These are phyloP conservation scores for Brachyhypopomus occidentalis DNA, from an alignment of 2,113 vertebrate genomes.

Conservation along the genomic window DNA sequence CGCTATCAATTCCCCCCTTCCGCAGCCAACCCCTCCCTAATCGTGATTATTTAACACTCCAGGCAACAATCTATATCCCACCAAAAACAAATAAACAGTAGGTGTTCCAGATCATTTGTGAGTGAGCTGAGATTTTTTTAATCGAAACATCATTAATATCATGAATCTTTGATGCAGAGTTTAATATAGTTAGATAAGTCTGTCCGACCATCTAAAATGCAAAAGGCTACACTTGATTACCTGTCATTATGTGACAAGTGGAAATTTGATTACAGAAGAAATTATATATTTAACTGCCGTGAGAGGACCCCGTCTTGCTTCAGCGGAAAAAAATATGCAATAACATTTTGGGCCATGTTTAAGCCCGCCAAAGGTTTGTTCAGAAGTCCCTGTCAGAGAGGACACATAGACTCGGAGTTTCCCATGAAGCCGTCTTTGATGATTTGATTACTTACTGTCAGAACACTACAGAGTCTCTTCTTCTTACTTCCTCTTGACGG, in stretches of 20 bases:
- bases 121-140: slow-evolving; percentile 75
- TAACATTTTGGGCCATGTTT: slow-evolving; percentile 49
- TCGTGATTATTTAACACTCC: slow-evolving; percentile 83
- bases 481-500: neutral
- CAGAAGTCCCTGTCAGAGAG: slow-evolving; percentile 36
- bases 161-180: slow-evolving; percentile 77
- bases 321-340: slow-evolving; percentile 40
- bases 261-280: slow-evolving; percentile 78
- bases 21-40: slow-evolving; percentile 53
- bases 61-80: slow-evolving; percentile 81
- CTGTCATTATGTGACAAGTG: slow-evolving; percentile 68
- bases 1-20: slow-evolving; percentile 75
- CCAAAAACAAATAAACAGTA: slow-evolving; percentile 84
- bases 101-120: slow-evolving; percentile 79
- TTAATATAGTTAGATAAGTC: slow-evolving; percentile 79
- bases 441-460: slow-evolving; percentile 49
- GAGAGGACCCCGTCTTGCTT: slow-evolving; percentile 69
- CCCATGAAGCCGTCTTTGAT: slow-evolving; percentile 4
- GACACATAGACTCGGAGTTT: slow-evolving; percentile 10
- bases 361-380: slow-evolving; percentile 44
- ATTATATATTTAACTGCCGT: slow-evolving; percentile 78
- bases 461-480: neutral
- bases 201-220: slow-evolving; percentile 73
- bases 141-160: slow-evolving; percentile 81
- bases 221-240: slow-evolving; percentile 76